These are phyloP conservation scores for Lophura nycthemera DNA, from an alignment of 2,113 vertebrate genomes.

Conservation along the genomic window DNA sequence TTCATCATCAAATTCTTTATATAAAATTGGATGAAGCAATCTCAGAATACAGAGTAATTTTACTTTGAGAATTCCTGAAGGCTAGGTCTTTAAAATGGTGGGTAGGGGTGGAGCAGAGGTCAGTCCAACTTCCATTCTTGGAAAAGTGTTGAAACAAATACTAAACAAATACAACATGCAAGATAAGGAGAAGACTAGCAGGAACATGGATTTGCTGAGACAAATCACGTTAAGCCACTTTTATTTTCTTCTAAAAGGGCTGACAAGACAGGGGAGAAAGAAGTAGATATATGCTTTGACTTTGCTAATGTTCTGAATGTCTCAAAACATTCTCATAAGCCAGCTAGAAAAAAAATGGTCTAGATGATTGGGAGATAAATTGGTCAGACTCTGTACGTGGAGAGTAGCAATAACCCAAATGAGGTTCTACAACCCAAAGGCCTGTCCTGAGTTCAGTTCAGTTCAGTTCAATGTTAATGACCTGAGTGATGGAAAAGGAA, in stretches of 20 bases:
- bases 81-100: not conserved
- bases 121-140: conserved; percentile 1
- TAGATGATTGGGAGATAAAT: not conserved
- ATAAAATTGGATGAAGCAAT: not conserved
- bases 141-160: conserved; percentile 20
- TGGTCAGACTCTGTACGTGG: not conserved
- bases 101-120: not conserved
- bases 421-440: not conserved
- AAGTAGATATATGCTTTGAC: not conserved
- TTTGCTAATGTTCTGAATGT: not conserved
- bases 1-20: not conserved
- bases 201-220: not conserved
- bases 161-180: not conserved
- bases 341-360: not conserved
- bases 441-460: not conserved
- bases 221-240: not conserved
- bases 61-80: not conserved
- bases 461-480: conserved; percentile 15
- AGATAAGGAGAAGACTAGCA: conserved; percentile 9
- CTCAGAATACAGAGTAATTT: not conserved
- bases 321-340: not conserved
- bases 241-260: not conserved
- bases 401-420: not conserved
- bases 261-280: not conserved
- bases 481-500: conserved; percentile 27